Conservation (phyloP, 2,888 invertebrate genomes). For the Oxyscelio sp. region DNA sequence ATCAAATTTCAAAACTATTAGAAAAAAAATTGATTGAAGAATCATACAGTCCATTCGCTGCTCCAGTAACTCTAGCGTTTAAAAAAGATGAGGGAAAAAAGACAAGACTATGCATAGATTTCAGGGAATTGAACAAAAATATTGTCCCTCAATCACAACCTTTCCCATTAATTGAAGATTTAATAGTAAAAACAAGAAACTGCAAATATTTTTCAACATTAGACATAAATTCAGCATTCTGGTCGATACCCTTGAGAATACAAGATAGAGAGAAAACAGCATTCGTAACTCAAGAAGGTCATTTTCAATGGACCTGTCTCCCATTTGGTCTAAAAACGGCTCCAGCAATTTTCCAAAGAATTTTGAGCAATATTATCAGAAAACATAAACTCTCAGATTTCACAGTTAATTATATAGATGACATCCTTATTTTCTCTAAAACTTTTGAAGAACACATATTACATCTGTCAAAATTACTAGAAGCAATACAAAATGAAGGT, state of each 20-base stretch:
- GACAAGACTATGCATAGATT: conserved; percentile 54
- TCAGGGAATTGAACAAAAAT: conserved; percentile 75
- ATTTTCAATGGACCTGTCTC: conserved; percentile 60
- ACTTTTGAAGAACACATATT: conserved; percentile 53
- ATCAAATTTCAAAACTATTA: conserved; percentile 75
- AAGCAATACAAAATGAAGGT: conserved; percentile 69
- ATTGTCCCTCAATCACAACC: conserved; percentile 76
- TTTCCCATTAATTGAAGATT: conserved; percentile 75
- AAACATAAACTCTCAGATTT: conserved; percentile 49
- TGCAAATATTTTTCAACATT: conserved; percentile 56
- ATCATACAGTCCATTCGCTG: conserved; percentile 68
- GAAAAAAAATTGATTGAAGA: conserved; percentile 75
- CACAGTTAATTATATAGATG: conserved; percentile 57
- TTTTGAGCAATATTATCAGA: conserved; percentile 57
- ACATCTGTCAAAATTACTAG: conserved; percentile 38
- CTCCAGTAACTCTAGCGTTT: conserved; percentile 69
- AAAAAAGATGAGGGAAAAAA: conserved; percentile 67
- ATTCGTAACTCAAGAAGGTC: conserved; percentile 48
- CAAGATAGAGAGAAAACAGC: conserved; percentile 73
- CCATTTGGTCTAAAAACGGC: conserved; percentile 67
- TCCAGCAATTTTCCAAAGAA: conserved; percentile 71
- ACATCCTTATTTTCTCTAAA: conserved; percentile 65
- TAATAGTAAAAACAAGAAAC: conserved; percentile 66
- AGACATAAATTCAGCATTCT: conserved; percentile 79
- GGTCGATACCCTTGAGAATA: conserved; percentile 75